Evolutionary conservation across 2,797 vertebrate genomes (phyloP), one percentile per base, ranked within the genome.

Genomic region (Aulostomus chinensis): DNA sequence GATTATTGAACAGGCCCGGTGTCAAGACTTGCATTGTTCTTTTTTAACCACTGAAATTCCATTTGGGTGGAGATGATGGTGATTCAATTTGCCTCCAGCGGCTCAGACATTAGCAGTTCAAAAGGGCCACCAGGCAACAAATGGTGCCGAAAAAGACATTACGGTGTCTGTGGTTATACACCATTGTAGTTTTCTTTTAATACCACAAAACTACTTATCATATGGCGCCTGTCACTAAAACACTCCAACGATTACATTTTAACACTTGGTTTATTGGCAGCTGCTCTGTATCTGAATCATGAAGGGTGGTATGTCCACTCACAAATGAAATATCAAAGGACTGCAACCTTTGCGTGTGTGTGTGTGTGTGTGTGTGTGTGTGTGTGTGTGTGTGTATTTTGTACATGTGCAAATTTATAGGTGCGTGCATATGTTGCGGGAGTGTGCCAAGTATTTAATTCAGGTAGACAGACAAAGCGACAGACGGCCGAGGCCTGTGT

Each of bases 11-110:
- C 86, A 90, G 85, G 71, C 84, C 81, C 14, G 48, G 83, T 88
- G 85, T 89, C 83, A 86, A 72, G 83, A 86, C 88, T 85, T 86
- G 80, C 86, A 90, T 88, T 90, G 87, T 90, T 91, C 84, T 88
- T 86, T 79, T 81, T 86, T 89, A 86, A 90, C 81, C 76, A 75
- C 81, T 71, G 64, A 90, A 88, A 91, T 90, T 90, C 87, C 87
- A 90, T 91, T 91, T 90, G 78, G 83, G 84, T 84, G 86, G 89
- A 86, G 90, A 90, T 88, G 84, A 87, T 64, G 76, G 78, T 89
- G 89, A 93, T 92, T 91, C 85, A 88, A 92, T 93, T 91, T 90
- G 87, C 83, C 78, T 85, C 74, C 75, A 83, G 78, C 76, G 74
- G 81, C 84, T 86, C 67, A 72, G 76, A 83, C 86, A 90, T 89